Evolutionary conservation across 1,140 invertebrate species (phyloP).

Genomic region (Brachionus plicatilis): DNA sequence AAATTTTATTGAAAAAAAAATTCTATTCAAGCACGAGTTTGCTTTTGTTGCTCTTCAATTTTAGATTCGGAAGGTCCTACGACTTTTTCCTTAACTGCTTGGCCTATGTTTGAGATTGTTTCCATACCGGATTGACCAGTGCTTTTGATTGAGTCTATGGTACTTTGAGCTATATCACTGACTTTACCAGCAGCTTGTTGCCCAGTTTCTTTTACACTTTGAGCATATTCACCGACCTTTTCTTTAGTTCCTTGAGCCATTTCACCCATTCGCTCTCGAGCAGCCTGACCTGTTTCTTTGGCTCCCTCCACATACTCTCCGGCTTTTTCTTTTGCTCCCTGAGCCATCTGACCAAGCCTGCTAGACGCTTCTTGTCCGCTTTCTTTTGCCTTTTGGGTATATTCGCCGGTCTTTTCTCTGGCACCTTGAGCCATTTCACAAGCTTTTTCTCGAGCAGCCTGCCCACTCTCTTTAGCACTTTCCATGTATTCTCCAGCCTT

Average conservation of each 20-base stretch:
- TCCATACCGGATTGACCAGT: slow-evolving; percentile 21
- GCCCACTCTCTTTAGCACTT: slow-evolving; percentile 10
- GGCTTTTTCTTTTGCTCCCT: neutral
- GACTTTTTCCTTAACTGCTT: slow-evolving; percentile 36
- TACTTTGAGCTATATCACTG: neutral
- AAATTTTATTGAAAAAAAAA: neutral
- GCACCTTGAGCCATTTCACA: neutral
- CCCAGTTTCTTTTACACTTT: neutral
- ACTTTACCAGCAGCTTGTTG: neutral
- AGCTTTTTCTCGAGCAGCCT: neutral
- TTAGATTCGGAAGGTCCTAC: neutral
- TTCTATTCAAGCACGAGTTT: neutral
- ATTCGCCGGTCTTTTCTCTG: slow-evolving; percentile 1
- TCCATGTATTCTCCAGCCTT: neutral
- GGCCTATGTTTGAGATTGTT: neutral
- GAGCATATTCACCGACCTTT: slow-evolving; percentile 6
- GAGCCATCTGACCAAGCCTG: neutral
- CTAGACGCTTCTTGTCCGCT: neutral
- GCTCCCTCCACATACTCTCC: neutral
- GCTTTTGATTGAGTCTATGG: neutral
- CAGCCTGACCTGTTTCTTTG: neutral
- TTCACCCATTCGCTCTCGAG: neutral
- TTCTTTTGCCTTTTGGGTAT: neutral
- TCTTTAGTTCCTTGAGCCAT: neutral
- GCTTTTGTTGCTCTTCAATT: neutral